A percentile compares a stretch with the other conserved stretches of the same genome.
Conservation (phyloP, 30 jellyfish, hydroid and myxozoan genomes). For the Aurelia coerulea region DNA sequence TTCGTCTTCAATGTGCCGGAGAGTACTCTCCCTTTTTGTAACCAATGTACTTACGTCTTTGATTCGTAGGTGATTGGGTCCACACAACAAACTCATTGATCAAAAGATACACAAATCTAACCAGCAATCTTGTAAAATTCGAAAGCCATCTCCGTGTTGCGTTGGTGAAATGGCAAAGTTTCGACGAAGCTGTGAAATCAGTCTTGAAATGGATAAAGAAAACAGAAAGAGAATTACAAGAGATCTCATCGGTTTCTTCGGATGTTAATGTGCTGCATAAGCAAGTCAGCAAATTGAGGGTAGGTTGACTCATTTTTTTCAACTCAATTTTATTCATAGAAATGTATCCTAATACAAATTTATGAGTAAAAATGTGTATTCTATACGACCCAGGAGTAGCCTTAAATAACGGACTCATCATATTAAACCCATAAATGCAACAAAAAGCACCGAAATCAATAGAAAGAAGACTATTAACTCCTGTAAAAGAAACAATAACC, state of each 20-base stretch:
- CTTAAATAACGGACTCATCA: no score
- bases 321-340: no score
- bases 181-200: conserved; percentile 77
- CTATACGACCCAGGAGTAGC: no score
- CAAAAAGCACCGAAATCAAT: no score
- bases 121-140: conserved; percentile 65
- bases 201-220: conserved; percentile 77
- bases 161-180: conserved; percentile 70
- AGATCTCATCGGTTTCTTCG: conserved; percentile 59
- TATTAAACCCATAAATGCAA: no score
- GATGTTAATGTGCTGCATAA: conserved; percentile 69
- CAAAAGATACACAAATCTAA: conserved; percentile 78
- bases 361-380: no score
- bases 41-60: no score
- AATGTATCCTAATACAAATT: no score
- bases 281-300: conserved; percentile 88
- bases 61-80: conserved; percentile 85
- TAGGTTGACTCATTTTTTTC: conserved; percentile 13
- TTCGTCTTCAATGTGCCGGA: no score
- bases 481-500: no score
- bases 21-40: no score
- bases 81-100: conserved; percentile 80
- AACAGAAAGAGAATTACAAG: conserved; percentile 63
- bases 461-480: no score
- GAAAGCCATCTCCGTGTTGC: conserved; percentile 89